Conservation (phyloP, 2,888 invertebrate species). For the Athripsodes cinereus region DNA sequence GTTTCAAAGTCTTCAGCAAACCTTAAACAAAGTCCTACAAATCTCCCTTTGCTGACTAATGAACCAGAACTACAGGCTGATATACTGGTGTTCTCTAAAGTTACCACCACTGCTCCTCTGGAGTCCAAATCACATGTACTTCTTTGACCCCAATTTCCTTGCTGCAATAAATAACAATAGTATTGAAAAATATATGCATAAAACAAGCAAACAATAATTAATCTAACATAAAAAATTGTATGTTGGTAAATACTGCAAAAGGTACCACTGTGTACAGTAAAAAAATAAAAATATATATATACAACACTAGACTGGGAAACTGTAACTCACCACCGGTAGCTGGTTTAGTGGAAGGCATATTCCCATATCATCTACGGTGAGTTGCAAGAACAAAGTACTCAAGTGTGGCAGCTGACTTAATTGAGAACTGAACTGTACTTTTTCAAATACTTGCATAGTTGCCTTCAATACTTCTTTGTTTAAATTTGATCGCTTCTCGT, state of each 20-base stretch:
- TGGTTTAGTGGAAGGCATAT: conserved; percentile 90
- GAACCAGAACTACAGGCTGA: conserved; percentile 92
- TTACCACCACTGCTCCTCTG: conserved; percentile 90
- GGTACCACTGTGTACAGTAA: too few relatives aligned
- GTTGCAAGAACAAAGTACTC: conserved; percentile 85
- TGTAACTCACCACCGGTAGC: conserved; percentile 57
- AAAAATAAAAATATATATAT: not conserved
- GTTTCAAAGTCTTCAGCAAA: conserved; percentile 98
- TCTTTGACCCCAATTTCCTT: conserved; percentile 58
- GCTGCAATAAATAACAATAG: not conserved
- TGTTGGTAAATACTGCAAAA: too few relatives aligned
- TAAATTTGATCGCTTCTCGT: conserved; percentile 86
- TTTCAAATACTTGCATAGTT: conserved; percentile 60
- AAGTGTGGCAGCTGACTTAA: conserved; percentile 67
- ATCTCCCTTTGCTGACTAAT: conserved; percentile 87
- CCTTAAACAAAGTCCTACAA: conserved; percentile 84
- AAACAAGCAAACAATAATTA: not conserved
- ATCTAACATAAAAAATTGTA: too few relatives aligned
- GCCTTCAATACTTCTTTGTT: conserved; percentile 81
- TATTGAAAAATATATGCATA: not conserved
- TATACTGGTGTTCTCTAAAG: conserved; percentile 93
- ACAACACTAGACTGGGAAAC: too few relatives aligned
- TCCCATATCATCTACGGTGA: conserved; percentile 95
- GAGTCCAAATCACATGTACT: conserved; percentile 69
- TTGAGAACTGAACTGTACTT: conserved; percentile 71